Evolutionary conservation across 2,888 invertebrate species (phyloP), one percentile per base, ranked within the genome.

Genomic region (Nephrotoma flavescens): DNA sequence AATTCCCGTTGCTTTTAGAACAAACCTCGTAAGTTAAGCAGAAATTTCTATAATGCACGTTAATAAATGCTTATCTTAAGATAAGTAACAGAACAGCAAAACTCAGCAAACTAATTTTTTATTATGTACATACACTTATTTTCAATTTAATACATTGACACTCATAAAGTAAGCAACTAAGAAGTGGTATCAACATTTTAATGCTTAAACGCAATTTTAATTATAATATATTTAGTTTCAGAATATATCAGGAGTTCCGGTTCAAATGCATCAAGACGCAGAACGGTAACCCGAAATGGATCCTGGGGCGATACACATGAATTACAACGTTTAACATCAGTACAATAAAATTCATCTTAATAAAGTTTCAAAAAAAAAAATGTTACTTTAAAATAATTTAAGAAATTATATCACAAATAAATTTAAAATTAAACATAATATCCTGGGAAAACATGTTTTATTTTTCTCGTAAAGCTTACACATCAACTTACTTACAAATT

Each of bases 311-410:
- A 92, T 88, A 91, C 90, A 87, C 92, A 92, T 88, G 92, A 93
- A 89, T 88, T 92, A 89, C 90, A 91, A 88, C 90, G 90, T 11
- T 89, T 90, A 87, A 87, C 87, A 85, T 87, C 88, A 47, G 86
- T 88, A 6, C 88, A 89, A 86, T 87, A 87, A 86, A 45, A 41
- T 45, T 11, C 47, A 47, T 11, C 12, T 3, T 4, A 15, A 15
- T 15, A 84, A 41, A 9, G 9, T 11, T 31, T 11, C n/a, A 83
- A 4, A 19, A 87, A 87, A 87, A 19, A 88, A 52, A 42, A 91
- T 94, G 93, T 94, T 91, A 96, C 96, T 95, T 89, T 96, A 96
- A 31, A 31, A 87, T 95, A 95, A 88, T 95, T n/a, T 94, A 83
- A 41, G 41, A 41, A 2, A 41, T 83, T 7, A 41, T 83, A 41